phyloP scores from a whole-genome alignment of 2,888 invertebrate genomes.

The Pristionchus fissidentatus region DNA sequence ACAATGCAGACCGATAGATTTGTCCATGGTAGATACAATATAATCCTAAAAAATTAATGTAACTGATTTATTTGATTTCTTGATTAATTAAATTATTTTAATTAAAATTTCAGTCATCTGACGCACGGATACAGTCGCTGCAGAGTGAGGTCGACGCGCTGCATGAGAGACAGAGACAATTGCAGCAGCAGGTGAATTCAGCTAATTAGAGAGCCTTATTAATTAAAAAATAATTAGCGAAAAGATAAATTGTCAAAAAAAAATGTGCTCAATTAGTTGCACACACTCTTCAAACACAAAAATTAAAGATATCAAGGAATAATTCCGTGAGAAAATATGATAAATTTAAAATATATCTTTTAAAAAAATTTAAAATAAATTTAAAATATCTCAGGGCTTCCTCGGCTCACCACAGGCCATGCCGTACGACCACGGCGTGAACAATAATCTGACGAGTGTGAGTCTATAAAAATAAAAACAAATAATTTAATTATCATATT shows the following conservation, averaged over 20 bases:
- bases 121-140: constrained; percentile 22
- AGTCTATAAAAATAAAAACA: not conserved
- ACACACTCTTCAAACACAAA: too few species aligned
- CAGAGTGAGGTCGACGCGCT: not conserved
- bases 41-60: too few species aligned
- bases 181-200: constrained; percentile 25
- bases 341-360: not conserved
- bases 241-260: not conserved
- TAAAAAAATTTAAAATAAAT: not conserved
- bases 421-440: constrained; percentile 20
- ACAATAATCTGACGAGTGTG: constrained; percentile 43
- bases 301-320: too few species aligned
- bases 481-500: not conserved
- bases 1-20: too few species aligned
- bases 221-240: not conserved
- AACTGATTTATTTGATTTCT: too few species aligned
- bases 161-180: constrained; percentile 33
- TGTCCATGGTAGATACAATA: too few species aligned
- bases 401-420: constrained; percentile 1
- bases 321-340: not conserved
- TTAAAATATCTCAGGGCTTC: not conserved
- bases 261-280: not conserved
- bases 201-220: not conserved
- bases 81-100: not conserved
- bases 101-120: not conserved